A percentile compares a stretch with the other conserved stretches of the same genome.
These are phyloP conservation scores for Delia radicum DNA, from an alignment of 1,140 invertebrate genomes.

Conservation along the genomic window DNA sequence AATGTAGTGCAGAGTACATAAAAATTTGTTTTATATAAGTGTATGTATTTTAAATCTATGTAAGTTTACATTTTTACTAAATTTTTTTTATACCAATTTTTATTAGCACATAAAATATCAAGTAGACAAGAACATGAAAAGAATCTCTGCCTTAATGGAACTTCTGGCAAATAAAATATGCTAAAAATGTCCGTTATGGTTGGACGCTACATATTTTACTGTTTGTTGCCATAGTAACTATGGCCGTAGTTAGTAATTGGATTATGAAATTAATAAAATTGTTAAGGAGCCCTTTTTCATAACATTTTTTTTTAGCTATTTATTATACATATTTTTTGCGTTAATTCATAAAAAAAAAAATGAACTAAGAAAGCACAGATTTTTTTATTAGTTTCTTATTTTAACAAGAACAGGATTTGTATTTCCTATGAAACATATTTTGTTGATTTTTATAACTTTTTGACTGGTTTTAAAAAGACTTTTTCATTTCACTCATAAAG, in stretches of 20 bases:
- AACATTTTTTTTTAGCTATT: neutral
- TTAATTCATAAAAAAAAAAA: neutral
- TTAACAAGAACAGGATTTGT: neutral
- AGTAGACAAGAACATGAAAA: neutral
- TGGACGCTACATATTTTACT: neutral
- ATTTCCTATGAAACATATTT: no score
- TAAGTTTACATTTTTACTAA: neutral
- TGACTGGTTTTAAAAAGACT: no score
- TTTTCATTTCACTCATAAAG: no score
- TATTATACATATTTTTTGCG: neutral
- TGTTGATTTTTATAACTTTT: no score
- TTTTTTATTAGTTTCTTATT: neutral
- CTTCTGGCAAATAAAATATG: neutral
- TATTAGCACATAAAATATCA: neutral
- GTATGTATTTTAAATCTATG: neutral
- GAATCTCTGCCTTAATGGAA: neutral
- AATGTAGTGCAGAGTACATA: neutral
- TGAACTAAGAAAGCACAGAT: neutral
- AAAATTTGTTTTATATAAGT: neutral
- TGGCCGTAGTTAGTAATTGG: neutral
- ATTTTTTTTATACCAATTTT: neutral
- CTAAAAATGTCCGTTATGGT: neutral
- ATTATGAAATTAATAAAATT: neutral
- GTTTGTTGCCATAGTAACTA: neutral
- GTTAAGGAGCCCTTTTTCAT: neutral